Evolutionary conservation across 2,797 vertebrate genomes (phyloP).

Genomic region (Aeoliscus strigatus): DNA sequence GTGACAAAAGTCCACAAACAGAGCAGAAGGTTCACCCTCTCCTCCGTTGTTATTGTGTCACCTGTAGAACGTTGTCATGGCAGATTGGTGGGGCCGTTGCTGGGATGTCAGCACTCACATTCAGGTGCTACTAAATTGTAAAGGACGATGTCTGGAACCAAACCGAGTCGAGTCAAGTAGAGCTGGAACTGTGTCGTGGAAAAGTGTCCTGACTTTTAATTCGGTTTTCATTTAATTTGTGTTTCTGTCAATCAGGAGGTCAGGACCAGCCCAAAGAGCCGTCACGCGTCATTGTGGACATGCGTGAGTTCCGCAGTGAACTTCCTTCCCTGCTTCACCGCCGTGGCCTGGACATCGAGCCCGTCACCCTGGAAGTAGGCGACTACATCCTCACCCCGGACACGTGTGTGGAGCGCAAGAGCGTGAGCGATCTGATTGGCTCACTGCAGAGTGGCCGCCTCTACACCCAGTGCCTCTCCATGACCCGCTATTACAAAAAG

Average conservation of each 20-base stretch:
- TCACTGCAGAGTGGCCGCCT: slow-evolving; percentile 90
- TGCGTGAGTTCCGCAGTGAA: slow-evolving; percentile 96
- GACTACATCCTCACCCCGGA: slow-evolving; percentile 95
- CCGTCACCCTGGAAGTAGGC: slow-evolving; percentile 90
- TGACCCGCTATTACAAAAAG: slow-evolving; percentile 90
- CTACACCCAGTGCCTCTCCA: slow-evolving; percentile 88
- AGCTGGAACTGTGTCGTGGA: too few species aligned
- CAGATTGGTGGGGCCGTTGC: too few species aligned
- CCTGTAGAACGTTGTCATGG: too few species aligned
- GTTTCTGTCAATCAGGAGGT: slow-evolving; percentile 79
- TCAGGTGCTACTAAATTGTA: too few species aligned
- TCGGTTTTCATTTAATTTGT: too few species aligned
- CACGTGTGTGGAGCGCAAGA: slow-evolving; percentile 93
- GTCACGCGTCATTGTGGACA: slow-evolving; percentile 86
- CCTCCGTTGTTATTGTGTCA: too few species aligned
- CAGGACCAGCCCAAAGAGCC: slow-evolving; percentile 77
- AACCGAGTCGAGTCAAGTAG: too few species aligned
- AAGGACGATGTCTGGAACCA: too few species aligned
- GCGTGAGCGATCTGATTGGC: slow-evolving; percentile 90
- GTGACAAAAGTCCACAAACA: too few species aligned
- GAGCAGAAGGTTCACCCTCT: too few species aligned
- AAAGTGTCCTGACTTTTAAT: too few species aligned
- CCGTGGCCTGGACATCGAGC: slow-evolving; percentile 92
- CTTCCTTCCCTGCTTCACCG: slow-evolving; percentile 91
- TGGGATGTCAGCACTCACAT: too few species aligned